Evolutionary conservation across 1,140 invertebrate genomes (phyloP).

Genomic region (Eufriesea mexicana): DNA sequence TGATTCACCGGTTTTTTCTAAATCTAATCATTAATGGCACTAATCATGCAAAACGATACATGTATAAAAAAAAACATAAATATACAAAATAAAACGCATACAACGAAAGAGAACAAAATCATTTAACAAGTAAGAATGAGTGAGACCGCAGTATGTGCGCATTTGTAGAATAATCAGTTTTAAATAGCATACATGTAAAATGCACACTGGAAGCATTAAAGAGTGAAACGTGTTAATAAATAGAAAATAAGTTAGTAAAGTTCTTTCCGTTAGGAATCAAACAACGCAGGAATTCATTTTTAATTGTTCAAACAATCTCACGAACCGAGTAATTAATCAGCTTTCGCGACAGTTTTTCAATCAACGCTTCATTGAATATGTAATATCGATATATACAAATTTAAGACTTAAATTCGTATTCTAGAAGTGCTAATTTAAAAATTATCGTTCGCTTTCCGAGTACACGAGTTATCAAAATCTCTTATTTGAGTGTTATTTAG

Average conservation of each 20-base stretch:
- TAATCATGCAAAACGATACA: slow-evolving; percentile 35
- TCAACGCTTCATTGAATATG: background rate
- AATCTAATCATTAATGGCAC: slow-evolving; percentile 39
- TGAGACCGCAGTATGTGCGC: slow-evolving; percentile 33
- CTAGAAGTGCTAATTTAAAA: background rate
- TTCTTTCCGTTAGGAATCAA: background rate
- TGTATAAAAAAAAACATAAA: slow-evolving; percentile 2
- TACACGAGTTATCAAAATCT: background rate
- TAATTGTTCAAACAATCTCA: background rate
- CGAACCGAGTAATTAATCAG: background rate
- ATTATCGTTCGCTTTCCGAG: background rate
- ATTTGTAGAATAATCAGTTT: slow-evolving; percentile 12
- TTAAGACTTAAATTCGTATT: background rate
- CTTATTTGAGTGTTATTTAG: background rate
- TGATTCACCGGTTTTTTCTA: background rate
- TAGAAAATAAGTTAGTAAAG: slow-evolving; percentile 31
- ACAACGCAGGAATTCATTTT: background rate
- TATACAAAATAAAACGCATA: slow-evolving; percentile 10
- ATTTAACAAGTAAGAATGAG: slow-evolving; percentile 3
- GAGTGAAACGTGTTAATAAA: slow-evolving; percentile 23
- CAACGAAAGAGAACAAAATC: slow-evolving; percentile 20
- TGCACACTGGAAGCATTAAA: slow-evolving; percentile 10
- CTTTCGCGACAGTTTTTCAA: background rate
- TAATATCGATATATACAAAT: slow-evolving; percentile 9
- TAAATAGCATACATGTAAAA: slow-evolving; percentile 6